These are phyloP conservation scores for Corythucha ciliata DNA, from an alignment of 2,888 invertebrate species.

Conservation along the genomic window DNA sequence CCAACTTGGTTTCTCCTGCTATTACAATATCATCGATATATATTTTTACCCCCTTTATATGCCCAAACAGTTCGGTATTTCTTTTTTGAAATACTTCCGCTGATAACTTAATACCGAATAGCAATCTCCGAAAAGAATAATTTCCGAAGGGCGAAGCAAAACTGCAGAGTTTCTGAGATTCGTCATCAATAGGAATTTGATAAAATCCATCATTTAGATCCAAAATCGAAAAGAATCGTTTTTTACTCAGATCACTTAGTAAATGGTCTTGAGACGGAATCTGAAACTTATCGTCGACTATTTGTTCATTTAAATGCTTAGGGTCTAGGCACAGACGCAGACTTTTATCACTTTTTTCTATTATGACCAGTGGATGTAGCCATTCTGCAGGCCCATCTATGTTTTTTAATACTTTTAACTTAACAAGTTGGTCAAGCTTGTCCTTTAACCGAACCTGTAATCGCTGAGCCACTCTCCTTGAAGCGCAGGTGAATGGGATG, in stretches of 20 bases:
- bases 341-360: constrained; percentile 37
- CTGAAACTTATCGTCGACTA: constrained; percentile 7
- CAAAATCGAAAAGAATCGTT: constrained; percentile 23
- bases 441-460: constrained; percentile 30
- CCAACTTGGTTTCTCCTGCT: constrained; percentile 13
- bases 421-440: constrained; percentile 31
- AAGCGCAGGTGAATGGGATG: constrained; percentile 14
- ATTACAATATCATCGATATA: constrained; percentile 27
- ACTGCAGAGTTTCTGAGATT: constrained; percentile 22
- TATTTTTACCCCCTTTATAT: constrained; percentile 19
- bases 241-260: constrained; percentile 10
- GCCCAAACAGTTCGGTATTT: constrained; percentile 20
- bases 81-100: constrained; percentile 26
- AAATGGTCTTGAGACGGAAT: constrained; percentile 15
- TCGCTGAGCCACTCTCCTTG: constrained; percentile 30
- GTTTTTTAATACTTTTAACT: constrained; percentile 29
- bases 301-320: constrained; percentile 19
- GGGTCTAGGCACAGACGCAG: constrained; percentile 25
- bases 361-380: constrained; percentile 39
- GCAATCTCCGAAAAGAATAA: constrained; percentile 22
- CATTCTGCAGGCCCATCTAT: constrained; percentile 38
- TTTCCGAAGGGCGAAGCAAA: constrained; percentile 26
- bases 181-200: constrained; percentile 22
- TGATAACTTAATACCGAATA: constrained; percentile 21
- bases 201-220: constrained; percentile 25